phyloP scores from a whole-genome alignment of 53 echinoderm and acorn worm species.

The Zoroaster sp. region DNA sequence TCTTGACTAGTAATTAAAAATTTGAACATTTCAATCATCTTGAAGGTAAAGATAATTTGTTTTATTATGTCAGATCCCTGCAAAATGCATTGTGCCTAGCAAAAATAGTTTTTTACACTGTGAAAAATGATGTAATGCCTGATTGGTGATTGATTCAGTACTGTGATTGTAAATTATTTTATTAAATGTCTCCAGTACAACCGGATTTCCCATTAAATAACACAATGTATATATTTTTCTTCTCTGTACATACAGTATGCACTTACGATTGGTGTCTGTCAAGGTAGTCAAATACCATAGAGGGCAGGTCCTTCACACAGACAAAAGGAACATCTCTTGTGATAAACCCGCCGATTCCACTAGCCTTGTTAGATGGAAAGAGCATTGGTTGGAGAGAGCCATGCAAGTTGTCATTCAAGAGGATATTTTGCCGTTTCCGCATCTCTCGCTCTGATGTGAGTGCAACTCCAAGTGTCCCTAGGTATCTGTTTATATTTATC shows the following conservation, averaged over 20 bases:
- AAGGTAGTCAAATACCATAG: conserved; percentile 3
- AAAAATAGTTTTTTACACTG: no score
- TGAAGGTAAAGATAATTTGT: no score
- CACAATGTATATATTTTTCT: no score
- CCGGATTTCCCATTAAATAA: no score
- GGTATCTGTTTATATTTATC: neutral
- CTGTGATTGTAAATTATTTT: no score
- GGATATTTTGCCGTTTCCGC: neutral
- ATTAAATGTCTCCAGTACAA: no score
- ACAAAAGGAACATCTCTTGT: conserved; percentile 9
- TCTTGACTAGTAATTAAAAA: no score
- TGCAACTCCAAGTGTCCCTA: neutral
- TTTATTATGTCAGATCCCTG: no score
- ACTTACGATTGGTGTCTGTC: conserved; percentile 26
- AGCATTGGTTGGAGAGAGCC: conserved; percentile 4
- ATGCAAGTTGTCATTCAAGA: conserved; percentile 10
- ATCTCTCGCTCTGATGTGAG: conserved; percentile 22
- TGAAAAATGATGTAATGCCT: no score
- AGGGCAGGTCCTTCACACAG: neutral
- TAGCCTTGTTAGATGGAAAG: conserved; percentile 17
- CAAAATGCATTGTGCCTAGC: no score
- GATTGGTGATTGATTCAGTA: no score
- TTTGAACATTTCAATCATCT: no score
- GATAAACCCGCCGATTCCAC: neutral
- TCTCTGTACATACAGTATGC: neutral